Evolutionary conservation across 2,888 invertebrate genomes (phyloP).

Genomic region (Oscheius myriophilus): DNA sequence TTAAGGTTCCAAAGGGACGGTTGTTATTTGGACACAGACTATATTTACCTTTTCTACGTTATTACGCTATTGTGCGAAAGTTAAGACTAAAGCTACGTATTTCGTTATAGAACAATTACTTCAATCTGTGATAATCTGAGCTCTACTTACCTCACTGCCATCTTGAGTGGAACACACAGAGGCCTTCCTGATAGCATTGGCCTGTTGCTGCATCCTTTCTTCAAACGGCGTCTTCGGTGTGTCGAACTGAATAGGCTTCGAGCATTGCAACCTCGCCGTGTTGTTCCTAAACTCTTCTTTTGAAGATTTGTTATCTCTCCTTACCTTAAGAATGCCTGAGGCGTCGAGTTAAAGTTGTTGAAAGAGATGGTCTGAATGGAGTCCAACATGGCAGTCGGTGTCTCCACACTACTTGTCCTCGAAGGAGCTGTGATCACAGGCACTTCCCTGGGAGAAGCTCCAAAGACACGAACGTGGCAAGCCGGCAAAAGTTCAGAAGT

Average conservation of each 20-base stretch:
- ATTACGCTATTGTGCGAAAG: too few relatives aligned
- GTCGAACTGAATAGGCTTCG: conserved; percentile 61
- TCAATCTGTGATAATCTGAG: too few relatives aligned
- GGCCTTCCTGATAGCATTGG: conserved; percentile 33
- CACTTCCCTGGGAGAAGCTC: conserved; percentile 15
- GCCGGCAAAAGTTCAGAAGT: conserved; percentile 57
- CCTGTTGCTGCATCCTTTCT: conserved; percentile 59
- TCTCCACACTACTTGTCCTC: conserved; percentile 31
- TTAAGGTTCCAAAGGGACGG: too few relatives aligned
- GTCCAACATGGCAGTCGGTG: conserved; percentile 33
- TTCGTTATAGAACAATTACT: too few relatives aligned
- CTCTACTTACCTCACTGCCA: conserved; percentile 32
- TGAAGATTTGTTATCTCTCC: background rate
- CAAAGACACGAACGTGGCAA: conserved; percentile 39
- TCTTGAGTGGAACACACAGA: conserved; percentile 14
- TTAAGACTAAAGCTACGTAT: too few relatives aligned
- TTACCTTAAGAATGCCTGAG: conserved; percentile 34
- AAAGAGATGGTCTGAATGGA: conserved; percentile 20
- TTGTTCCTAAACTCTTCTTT: conserved; percentile 14
- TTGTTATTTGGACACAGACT: too few relatives aligned
- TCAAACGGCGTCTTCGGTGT: conserved; percentile 68
- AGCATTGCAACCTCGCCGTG: conserved; percentile 31
- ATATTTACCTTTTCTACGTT: too few relatives aligned
- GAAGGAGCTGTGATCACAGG: conserved; percentile 33
- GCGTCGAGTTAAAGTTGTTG: conserved; percentile 40